phyloP scores from a whole-genome alignment of 1,140 invertebrate species.

The Orius insidiosus region DNA sequence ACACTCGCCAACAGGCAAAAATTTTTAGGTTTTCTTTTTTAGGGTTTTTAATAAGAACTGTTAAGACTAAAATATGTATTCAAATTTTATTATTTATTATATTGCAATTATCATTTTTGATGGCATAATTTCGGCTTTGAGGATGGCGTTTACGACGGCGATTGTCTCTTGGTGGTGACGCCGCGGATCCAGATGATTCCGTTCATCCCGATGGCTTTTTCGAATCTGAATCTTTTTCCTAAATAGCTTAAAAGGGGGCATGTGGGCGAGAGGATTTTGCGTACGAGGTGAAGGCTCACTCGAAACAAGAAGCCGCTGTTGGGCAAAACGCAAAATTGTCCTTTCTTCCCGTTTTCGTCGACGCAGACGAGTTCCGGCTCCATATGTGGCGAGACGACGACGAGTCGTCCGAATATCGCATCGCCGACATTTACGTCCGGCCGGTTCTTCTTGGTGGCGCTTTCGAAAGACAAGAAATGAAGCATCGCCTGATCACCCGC shows the following conservation, averaged over 20 bases:
- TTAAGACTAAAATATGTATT: no score
- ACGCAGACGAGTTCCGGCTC: constrained; percentile 89
- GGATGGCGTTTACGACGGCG: constrained; percentile 58
- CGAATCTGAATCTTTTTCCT: constrained; percentile 64
- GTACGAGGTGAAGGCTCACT: constrained; percentile 35
- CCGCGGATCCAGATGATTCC: constrained; percentile 85
- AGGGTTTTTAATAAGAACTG: no score
- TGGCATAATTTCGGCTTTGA: constrained; percentile 49
- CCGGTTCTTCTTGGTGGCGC: constrained; percentile 87
- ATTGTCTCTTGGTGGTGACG: constrained; percentile 52
- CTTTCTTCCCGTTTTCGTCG: constrained; percentile 62
- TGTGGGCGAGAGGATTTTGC: constrained; percentile 55
- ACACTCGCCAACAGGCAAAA: no score
- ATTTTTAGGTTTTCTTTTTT: no score
- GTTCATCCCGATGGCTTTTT: constrained; percentile 82
- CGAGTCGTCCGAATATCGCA: constrained; percentile 62
- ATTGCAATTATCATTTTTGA: constrained; percentile 26
- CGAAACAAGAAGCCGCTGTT: constrained; percentile 24
- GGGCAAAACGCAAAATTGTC: constrained; percentile 28
- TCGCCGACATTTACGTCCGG: constrained; percentile 77
- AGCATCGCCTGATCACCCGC: constrained; percentile 65
- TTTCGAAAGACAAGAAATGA: constrained; percentile 76
- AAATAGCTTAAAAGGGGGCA: constrained; percentile 55
- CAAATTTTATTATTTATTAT: no score
- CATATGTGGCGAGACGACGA: constrained; percentile 76